phyloP scores from a whole-genome alignment of 2,888 invertebrate genomes.

The Rhagonycha fulva region DNA sequence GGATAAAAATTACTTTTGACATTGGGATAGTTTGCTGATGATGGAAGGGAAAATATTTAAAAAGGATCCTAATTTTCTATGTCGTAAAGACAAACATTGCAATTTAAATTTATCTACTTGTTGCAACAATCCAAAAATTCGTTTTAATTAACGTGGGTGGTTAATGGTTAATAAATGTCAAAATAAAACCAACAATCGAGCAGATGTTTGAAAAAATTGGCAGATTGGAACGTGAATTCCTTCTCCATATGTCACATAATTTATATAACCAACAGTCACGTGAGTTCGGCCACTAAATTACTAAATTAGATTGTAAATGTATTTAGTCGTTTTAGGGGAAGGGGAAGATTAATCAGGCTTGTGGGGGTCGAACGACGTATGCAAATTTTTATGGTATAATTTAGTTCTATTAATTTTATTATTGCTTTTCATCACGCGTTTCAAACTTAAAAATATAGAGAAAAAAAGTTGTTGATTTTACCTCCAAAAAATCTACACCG shows the following conservation, averaged over 20 bases:
- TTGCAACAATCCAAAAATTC: neutral
- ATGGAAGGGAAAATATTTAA: neutral
- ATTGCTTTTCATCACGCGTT: slow-evolving; percentile 23
- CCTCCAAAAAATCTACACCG: slow-evolving; percentile 53
- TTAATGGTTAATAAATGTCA: slow-evolving; percentile 32
- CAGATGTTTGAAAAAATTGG: slow-evolving; percentile 29
- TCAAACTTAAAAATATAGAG: slow-evolving; percentile 4
- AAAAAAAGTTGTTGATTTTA: slow-evolving; percentile 29
- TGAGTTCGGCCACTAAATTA: slow-evolving; percentile 29
- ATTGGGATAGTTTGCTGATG: neutral
- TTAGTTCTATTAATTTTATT: slow-evolving; percentile 23
- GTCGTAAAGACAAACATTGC: neutral
- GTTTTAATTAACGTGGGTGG: slow-evolving; percentile 8
- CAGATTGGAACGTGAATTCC: slow-evolving; percentile 24
- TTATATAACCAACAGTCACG: slow-evolving; percentile 24
- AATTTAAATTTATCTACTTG: neutral
- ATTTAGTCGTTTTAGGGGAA: slow-evolving; percentile 16
- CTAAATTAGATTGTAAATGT: slow-evolving; percentile 30
- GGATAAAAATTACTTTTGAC: neutral
- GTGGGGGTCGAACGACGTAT: slow-evolving; percentile 23
- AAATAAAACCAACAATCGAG: slow-evolving; percentile 27
- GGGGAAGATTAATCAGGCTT: slow-evolving; percentile 26
- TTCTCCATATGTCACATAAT: slow-evolving; percentile 26
- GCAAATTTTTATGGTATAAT: slow-evolving; percentile 32
- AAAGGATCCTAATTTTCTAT: neutral